Conservation (phyloP, 2,888 invertebrate species). For the Lottia scabra region DNA sequence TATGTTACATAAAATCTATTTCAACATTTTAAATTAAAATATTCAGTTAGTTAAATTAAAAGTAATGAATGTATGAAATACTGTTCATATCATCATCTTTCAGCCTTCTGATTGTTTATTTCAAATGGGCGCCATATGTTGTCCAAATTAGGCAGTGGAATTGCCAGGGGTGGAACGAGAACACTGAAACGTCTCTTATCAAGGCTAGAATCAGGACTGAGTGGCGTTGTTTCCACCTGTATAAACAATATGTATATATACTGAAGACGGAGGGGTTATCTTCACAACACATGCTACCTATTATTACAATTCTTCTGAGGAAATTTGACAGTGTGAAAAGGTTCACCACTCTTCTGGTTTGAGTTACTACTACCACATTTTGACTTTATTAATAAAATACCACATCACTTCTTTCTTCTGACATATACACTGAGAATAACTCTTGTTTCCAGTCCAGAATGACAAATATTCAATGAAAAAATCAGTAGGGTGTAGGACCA, state of each 20-base stretch:
- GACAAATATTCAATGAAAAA: no score
- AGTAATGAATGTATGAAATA: no score
- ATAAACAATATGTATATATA: conserved; percentile 3
- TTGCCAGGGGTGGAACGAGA: conserved; percentile 3
- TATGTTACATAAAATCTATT: no score
- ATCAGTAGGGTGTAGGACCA: no score
- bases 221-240: conserved; percentile 5
- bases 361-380: background rate
- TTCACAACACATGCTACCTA: conserved; percentile 4
- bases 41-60: no score
- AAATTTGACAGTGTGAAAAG: conserved; percentile 3
- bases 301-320: background rate
- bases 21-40: no score
- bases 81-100: no score
- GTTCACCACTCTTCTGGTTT: conserved; percentile 1
- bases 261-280: conserved; percentile 3
- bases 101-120: background rate
- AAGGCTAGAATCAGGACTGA: conserved; percentile 1
- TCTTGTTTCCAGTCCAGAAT: no score
- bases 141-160: conserved; percentile 3
- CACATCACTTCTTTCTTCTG: no score
- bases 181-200: background rate
- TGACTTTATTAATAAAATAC: no score
- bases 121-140: background rate
- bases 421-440: no score